A percentile compares a stretch with the other conserved stretches of the same genome.
Conservation (phyloP, 2,797 vertebrate species). For the Sternotherus odoratus region DNA sequence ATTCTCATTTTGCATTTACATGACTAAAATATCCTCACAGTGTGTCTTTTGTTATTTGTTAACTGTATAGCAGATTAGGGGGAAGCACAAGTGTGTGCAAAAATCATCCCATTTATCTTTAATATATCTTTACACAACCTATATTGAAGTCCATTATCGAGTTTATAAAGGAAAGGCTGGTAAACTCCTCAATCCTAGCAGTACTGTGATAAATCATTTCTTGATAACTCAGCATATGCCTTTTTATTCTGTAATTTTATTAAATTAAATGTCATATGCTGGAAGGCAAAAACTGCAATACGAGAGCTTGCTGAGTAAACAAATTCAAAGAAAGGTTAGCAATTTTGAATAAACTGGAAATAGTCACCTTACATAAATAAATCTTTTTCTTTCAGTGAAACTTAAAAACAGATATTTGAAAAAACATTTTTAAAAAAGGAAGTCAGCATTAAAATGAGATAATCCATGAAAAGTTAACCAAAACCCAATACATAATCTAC, state of each 20-base stretch:
- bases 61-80: background rate
- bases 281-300: background rate
- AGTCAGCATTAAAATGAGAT: background rate
- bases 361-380: background rate
- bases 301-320: conserved; percentile 13
- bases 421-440: conserved; percentile 9
- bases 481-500: background rate
- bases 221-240: background rate
- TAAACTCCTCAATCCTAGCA: background rate
- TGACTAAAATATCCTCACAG: background rate
- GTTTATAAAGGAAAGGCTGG: background rate
- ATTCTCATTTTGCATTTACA: background rate
- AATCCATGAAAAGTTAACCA: conserved; percentile 1
- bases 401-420: background rate
- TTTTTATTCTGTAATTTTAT: conserved; percentile 20
- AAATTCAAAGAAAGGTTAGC: conserved; percentile 20
- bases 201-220: background rate
- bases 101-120: background rate
- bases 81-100: background rate
- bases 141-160: background rate
- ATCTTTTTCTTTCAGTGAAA: conserved; percentile 33
- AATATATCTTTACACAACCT: background rate
- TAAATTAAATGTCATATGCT: background rate
- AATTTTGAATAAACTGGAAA: conserved; percentile 18
- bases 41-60: background rate